phyloP scores from a whole-genome alignment of 2,113 vertebrate species.

The Microtus oregoni region DNA sequence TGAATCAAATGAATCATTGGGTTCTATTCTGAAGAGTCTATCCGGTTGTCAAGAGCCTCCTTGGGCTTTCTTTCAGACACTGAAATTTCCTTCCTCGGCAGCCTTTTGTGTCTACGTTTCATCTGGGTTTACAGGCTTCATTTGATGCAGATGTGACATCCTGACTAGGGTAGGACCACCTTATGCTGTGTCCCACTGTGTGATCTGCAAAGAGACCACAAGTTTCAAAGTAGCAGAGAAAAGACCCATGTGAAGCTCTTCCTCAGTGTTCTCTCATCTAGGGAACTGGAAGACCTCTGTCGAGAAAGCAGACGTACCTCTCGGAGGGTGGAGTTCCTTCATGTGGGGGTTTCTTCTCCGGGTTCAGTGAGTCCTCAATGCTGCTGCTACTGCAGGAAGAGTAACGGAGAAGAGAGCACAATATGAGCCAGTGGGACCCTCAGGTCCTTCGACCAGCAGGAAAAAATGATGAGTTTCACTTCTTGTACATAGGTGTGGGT shows the following conservation, averaged over 20 bases:
- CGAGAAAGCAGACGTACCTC: constrained; percentile 40
- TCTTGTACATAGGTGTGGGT: neutral
- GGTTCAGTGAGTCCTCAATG: neutral
- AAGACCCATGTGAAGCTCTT: neutral
- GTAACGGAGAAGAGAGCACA: neutral
- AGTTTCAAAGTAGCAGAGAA: neutral
- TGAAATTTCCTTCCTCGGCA: neutral
- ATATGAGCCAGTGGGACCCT: neutral
- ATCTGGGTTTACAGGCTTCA: constrained; percentile 6
- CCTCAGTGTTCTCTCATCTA: neutral
- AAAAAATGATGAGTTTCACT: neutral
- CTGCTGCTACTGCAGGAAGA: neutral
- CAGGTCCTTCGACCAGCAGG: neutral
- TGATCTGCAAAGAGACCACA: neutral
- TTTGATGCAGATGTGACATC: neutral
- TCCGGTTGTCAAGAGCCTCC: neutral
- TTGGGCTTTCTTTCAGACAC: neutral
- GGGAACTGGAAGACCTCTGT: neutral
- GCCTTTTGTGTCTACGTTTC: neutral
- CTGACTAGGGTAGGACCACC: neutral
- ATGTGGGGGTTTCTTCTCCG: neutral
- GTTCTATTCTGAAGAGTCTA: neutral
- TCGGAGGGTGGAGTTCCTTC: neutral
- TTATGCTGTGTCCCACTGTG: neutral
- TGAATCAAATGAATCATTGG: neutral